phyloP scores from a whole-genome alignment of 2,888 invertebrate species.

The Chromoteleia sp. region DNA sequence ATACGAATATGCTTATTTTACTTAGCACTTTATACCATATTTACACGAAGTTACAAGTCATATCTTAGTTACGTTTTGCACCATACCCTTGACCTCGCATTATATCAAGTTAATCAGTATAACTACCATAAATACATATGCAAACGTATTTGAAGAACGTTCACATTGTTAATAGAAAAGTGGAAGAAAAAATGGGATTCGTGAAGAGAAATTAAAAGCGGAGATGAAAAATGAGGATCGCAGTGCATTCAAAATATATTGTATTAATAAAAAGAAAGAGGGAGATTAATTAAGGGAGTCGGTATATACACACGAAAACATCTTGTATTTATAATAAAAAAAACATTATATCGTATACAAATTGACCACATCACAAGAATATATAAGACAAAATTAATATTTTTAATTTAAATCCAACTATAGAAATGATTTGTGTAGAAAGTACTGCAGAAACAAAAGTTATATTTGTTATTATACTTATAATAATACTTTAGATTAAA shows the following conservation, averaged over 20 bases:
- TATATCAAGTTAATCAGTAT: constrained; percentile 40
- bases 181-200: not conserved
- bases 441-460: too few species aligned
- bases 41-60: constrained; percentile 35
- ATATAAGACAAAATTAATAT: too few species aligned
- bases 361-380: too few species aligned
- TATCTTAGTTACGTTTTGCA: constrained; percentile 41
- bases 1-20: constrained; percentile 28
- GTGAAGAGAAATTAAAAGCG: constrained; percentile 28
- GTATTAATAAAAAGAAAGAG: too few species aligned
- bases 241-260: not conserved
- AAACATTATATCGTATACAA: too few species aligned
- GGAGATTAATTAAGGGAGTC: too few species aligned
- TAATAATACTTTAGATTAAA: too few species aligned
- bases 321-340: too few species aligned
- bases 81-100: constrained; percentile 22
- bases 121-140: constrained; percentile 36
- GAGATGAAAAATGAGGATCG: constrained; percentile 16
- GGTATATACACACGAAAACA: too few species aligned
- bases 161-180: constrained; percentile 33
- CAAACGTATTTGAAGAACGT: constrained; percentile 37
- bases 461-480: too few species aligned
- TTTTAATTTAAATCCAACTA: too few species aligned
- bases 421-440: too few species aligned
- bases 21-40: constrained; percentile 23